These are phyloP conservation scores for Hirtodrosophila alboralis DNA, from an alignment of 2,888 invertebrate species.

Conservation along the genomic window DNA sequence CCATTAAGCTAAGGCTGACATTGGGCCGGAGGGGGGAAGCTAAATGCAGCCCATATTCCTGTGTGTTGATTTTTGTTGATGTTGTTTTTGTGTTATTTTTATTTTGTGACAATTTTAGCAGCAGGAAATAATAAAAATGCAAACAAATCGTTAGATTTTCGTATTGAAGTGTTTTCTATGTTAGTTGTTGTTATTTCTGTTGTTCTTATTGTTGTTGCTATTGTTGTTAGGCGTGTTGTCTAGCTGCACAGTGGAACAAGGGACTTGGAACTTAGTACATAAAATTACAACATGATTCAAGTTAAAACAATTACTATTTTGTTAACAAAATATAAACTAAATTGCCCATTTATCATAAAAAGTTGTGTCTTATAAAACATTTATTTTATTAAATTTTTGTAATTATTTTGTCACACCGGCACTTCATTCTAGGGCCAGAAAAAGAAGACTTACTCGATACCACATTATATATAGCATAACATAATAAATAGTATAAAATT, in stretches of 20 bases:
- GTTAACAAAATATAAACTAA: too few relatives aligned
- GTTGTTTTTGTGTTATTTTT: conserved; percentile 47
- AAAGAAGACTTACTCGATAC: too few relatives aligned
- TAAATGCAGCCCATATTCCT: conserved; percentile 30
- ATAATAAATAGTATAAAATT: too few relatives aligned
- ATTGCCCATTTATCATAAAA: too few relatives aligned
- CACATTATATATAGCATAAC: too few relatives aligned
- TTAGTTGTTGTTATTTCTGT: conserved; percentile 23
- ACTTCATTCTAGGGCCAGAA: too few relatives aligned
- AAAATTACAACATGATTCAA: too few relatives aligned
- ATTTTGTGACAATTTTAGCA: conserved; percentile 77
- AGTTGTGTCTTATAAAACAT: too few relatives aligned
- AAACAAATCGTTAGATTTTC: conserved; percentile 81
- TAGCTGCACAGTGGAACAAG: conserved; percentile 50
- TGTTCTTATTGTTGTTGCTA: conserved; percentile 27
- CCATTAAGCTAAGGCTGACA: conserved; percentile 43
- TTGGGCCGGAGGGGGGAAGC: neutral
- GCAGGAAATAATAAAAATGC: conserved; percentile 82
- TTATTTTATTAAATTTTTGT: too few relatives aligned
- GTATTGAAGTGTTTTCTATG: conserved; percentile 65
- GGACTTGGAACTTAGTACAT: neutral
- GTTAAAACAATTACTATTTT: too few relatives aligned
- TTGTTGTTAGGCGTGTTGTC: conserved; percentile 43
- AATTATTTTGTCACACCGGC: too few relatives aligned
- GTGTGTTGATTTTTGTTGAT: conserved; percentile 4